Conservation (phyloP, 2,113 vertebrate species). For the Calidris pygmaea region DNA sequence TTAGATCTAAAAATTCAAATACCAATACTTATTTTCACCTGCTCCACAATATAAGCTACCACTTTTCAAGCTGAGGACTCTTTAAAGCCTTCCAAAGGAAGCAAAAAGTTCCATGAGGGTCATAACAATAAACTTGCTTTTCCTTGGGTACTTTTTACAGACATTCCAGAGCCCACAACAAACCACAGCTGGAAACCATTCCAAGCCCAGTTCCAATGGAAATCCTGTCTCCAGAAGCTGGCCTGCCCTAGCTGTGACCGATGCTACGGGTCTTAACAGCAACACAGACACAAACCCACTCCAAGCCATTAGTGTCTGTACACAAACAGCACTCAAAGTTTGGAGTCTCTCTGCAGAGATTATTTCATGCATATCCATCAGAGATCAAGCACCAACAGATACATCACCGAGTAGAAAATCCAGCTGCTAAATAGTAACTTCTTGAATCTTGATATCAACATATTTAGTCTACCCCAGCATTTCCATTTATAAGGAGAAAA, state of each 20-base stretch:
- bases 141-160: not conserved
- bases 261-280: rapidly evolving
- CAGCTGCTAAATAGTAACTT: not conserved
- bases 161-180: not conserved
- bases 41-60: not conserved
- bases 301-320: rapidly evolving
- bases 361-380: not conserved
- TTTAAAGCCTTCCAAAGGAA: not conserved
- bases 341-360: not conserved
- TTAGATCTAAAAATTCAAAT: not conserved
- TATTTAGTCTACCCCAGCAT: not conserved
- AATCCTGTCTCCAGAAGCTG: not conserved
- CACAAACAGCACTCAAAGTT: not conserved
- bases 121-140: not conserved
- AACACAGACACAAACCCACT: not conserved
- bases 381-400: not conserved
- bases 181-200: not conserved
- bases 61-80: not conserved
- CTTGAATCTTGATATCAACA: not conserved
- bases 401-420: not conserved
- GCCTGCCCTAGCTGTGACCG: not conserved
- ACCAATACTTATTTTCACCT: not conserved
- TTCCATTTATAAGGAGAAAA: not conserved
- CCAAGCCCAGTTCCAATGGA: not conserved
- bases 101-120: not conserved